Percentiles rank a stretch among this genome's conserved stretches.
Conservation (phyloP, 2,888 invertebrate genomes). For the Uloborus plumipes region DNA sequence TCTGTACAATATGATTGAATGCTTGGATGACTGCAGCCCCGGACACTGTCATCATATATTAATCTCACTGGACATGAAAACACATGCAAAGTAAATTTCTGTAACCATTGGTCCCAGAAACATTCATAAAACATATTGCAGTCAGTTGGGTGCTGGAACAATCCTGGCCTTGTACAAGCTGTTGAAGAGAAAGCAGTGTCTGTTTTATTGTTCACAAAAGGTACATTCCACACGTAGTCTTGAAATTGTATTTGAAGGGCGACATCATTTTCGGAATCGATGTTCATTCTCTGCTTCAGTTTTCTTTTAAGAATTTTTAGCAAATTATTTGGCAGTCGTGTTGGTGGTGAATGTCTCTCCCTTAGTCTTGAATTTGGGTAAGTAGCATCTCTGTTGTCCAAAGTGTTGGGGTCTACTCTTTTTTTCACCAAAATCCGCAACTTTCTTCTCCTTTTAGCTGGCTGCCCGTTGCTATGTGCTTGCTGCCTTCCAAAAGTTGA, state of each 20-base stretch:
- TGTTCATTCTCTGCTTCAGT: background rate
- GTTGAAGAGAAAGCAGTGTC: constrained; percentile 52
- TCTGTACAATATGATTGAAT: constrained; percentile 80
- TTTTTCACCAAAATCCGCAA: constrained; percentile 45
- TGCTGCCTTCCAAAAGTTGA: no score
- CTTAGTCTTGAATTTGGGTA: background rate
- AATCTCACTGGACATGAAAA: constrained; percentile 85
- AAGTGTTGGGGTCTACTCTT: background rate
- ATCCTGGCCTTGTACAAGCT: constrained; percentile 74
- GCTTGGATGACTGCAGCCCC: constrained; percentile 88
- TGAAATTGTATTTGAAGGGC: constrained; percentile 44
- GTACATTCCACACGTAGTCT: constrained; percentile 50
- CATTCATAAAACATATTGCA: constrained; percentile 88
- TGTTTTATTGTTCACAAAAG: constrained; percentile 38
- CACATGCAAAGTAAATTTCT: constrained; percentile 81
- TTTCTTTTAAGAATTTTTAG: constrained; percentile 6
- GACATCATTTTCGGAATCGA: constrained; percentile 18
- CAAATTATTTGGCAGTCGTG: background rate
- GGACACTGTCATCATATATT: constrained; percentile 81
- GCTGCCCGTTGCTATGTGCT: background rate
- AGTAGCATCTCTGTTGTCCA: background rate
- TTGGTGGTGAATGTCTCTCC: background rate
- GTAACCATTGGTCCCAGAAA: constrained; percentile 83
- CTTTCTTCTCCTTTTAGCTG: constrained; percentile 21
- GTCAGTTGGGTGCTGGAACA: constrained; percentile 80